These are phyloP conservation scores for Parnassius orleans DNA, from an alignment of 2,888 invertebrate species.

Conservation along the genomic window DNA sequence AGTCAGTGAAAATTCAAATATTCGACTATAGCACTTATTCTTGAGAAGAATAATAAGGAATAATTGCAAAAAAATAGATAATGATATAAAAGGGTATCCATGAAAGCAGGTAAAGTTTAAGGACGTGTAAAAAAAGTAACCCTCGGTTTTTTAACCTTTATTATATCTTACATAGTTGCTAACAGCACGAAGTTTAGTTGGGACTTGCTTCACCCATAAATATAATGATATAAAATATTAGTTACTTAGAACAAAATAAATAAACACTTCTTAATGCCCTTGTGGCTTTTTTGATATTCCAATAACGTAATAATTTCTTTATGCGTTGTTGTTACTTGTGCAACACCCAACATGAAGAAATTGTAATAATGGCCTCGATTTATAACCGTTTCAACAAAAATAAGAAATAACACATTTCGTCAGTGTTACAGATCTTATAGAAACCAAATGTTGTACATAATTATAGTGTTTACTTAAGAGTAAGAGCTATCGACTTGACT, in stretches of 20 bases:
- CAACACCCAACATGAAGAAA: conserved; percentile 73
- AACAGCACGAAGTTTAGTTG: conserved; percentile 70
- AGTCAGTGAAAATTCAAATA: too few species aligned
- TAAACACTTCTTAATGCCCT: conserved; percentile 73
- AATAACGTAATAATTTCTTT: conserved; percentile 63
- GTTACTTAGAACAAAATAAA: conserved; percentile 78
- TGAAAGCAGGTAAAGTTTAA: background rate
- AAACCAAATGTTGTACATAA: conserved; percentile 16
- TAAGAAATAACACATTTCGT: conserved; percentile 32
- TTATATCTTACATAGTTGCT: conserved; percentile 60
- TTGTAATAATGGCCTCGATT: conserved; percentile 75
- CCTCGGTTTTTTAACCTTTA: conserved; percentile 57
- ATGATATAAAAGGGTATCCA: too few species aligned
- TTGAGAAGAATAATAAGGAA: too few species aligned
- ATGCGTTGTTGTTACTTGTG: conserved; percentile 66
- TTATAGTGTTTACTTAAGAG: conserved; percentile 25
- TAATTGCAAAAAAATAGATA: too few species aligned
- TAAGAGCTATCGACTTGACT: conserved; percentile 28
- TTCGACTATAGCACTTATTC: too few species aligned
- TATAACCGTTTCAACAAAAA: conserved; percentile 58
- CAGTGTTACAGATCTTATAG: conserved; percentile 7
- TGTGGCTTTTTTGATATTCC: conserved; percentile 58
- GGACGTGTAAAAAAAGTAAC: conserved; percentile 2
- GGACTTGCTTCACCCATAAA: conserved; percentile 59
- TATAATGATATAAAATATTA: conserved; percentile 70